Evolutionary conservation across 2,113 vertebrate species (phyloP).

Genomic region (Taxidea taxus): DNA sequence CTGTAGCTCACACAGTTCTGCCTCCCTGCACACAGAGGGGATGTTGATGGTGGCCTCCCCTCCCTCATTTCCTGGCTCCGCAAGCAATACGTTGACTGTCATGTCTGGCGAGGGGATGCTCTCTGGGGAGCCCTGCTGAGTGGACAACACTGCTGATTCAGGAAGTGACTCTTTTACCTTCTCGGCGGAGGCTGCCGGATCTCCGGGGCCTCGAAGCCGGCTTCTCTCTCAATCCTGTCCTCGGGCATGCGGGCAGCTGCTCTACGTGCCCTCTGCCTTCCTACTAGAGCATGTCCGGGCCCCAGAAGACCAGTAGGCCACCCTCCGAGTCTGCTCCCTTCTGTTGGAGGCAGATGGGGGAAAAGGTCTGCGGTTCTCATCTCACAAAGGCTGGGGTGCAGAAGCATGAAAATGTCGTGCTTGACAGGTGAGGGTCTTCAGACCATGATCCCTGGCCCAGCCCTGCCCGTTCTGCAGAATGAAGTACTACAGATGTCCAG

Average conservation of each 20-base stretch:
- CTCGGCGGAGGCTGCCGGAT: too few relatives aligned
- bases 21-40: not conserved
- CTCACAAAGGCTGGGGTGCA: not conserved
- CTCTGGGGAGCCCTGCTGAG: not conserved
- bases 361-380: not conserved
- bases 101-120: accelerated
- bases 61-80: not conserved
- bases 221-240: not conserved
- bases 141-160: not conserved
- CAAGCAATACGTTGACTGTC: too few relatives aligned
- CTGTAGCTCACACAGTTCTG: accelerated
- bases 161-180: not conserved
- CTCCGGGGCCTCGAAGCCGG: not conserved
- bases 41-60: not conserved
- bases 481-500: accelerated
- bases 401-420: not conserved
- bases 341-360: too few relatives aligned
- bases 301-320: accelerated
- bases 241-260: accelerated
- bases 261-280: not conserved
- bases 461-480: not conserved
- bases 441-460: not conserved
- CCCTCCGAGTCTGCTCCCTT: not conserved
- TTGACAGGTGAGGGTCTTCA: too few relatives aligned
- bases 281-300: not conserved